phyloP scores from a whole-genome alignment of 2,888 invertebrate species.

The Diaperis boleti region DNA sequence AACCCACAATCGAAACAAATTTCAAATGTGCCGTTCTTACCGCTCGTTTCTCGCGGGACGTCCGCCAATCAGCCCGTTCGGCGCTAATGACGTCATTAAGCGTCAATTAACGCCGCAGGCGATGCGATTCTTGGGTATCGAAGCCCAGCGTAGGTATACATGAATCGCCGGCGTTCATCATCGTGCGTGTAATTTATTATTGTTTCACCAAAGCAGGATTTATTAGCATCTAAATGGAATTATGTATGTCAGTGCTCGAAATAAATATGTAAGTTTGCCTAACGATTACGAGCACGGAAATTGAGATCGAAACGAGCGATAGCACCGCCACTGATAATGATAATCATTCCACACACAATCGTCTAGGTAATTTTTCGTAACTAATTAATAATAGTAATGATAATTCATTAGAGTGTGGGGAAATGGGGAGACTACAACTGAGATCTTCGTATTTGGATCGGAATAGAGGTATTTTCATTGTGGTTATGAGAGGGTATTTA shows the following conservation, averaged over 20 bases:
- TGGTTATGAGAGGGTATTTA: too few species aligned
- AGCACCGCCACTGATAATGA: conserved; percentile 31
- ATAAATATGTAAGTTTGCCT: conserved; percentile 48
- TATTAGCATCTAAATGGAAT: conserved; percentile 57
- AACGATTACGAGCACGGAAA: conserved; percentile 42
- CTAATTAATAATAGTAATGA: too few species aligned
- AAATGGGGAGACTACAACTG: too few species aligned
- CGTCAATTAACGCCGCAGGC: conserved; percentile 27
- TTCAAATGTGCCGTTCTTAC: background rate
- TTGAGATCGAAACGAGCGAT: conserved; percentile 42
- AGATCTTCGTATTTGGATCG: too few species aligned
- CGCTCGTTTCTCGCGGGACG: background rate
- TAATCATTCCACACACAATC: conserved; percentile 40
- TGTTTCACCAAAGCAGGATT: conserved; percentile 42
- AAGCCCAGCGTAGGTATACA: too few species aligned
- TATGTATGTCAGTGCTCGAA: conserved; percentile 55
- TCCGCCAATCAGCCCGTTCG: background rate
- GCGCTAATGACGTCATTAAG: conserved; percentile 17
- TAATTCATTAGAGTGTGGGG: too few species aligned
- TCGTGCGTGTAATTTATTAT: conserved; percentile 30
- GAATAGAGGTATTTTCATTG: too few species aligned
- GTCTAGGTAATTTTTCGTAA: conserved; percentile 54
- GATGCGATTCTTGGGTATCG: conserved; percentile 21
- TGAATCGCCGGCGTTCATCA: conserved; percentile 21
- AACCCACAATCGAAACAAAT: too few species aligned